Conservation (phyloP, 1,140 invertebrate species). For the Mya arenaria region DNA sequence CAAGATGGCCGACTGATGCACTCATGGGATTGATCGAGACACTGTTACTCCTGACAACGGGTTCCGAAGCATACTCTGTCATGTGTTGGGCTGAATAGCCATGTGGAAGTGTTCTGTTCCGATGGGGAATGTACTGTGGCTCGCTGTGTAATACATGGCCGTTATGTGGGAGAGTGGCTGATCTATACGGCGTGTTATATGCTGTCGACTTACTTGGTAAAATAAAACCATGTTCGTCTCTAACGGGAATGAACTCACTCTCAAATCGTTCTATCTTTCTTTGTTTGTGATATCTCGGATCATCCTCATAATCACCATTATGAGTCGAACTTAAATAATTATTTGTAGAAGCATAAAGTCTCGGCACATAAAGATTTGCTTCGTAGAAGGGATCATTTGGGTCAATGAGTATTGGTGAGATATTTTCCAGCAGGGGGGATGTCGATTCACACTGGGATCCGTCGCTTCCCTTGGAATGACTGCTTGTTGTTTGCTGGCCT, state of each 20-base stretch:
- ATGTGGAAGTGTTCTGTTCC: conserved; percentile 44
- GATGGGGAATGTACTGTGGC: conserved; percentile 17
- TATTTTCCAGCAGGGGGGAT: conserved; percentile 65
- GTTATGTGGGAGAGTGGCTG: conserved; percentile 40
- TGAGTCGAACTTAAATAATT: conserved; percentile 42
- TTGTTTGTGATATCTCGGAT: conserved; percentile 2
- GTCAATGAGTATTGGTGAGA: conserved; percentile 53
- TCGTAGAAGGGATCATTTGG: conserved; percentile 47
- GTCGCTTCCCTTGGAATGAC: conserved; percentile 52
- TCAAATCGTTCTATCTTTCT: not conserved
- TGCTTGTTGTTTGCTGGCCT: conserved; percentile 28
- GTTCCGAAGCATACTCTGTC: conserved; percentile 8
- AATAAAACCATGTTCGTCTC: conserved; percentile 36
- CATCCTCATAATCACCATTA: conserved; percentile 16
- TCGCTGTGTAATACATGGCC: conserved; percentile 19
- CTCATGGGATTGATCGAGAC: conserved; percentile 33
- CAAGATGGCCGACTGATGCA: conserved; percentile 50
- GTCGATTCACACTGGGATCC: conserved; percentile 70
- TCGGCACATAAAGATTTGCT: conserved; percentile 41
- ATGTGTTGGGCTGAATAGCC: conserved; percentile 37
- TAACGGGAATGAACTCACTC: conserved; percentile 21
- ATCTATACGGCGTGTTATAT: not conserved
- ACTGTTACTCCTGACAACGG: conserved; percentile 34
- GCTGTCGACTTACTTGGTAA: not conserved
- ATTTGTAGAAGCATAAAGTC: conserved; percentile 25